Evolutionary conservation across 2,797 vertebrate genomes (phyloP), one percentile per base, ranked within the genome.

Genomic region (Rhinella marina): DNA sequence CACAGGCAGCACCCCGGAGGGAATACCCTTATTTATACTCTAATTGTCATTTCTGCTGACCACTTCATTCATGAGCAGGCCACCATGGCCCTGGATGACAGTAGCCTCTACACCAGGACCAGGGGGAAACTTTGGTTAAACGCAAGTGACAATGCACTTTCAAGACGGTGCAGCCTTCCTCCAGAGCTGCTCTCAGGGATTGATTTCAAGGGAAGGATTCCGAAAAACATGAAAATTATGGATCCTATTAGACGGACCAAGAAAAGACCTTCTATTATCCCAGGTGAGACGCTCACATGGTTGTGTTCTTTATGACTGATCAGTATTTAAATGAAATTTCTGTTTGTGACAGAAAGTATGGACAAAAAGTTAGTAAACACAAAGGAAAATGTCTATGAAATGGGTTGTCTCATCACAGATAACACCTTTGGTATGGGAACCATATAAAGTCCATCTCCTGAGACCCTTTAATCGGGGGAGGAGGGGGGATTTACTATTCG

Each of bases 191-290:
- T 97, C 91, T 93, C 95, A 90, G 95, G 94, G 92, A 93, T 93
- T 90, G 96, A 97, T 92, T 94, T 94, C 91, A 96, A 96, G 90
- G 96, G 96, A 90, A 97, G 94, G 91, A 94, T 96, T 93, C 96
- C 96, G 91, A 97, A 95, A 90, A 94, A 95, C 90, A 66, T 91
- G 90, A 95, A 90, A 92, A 94, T 95, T 86, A 82, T 95, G 93
- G 95, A 96, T 64, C 94, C 93, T 21, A 92, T 93, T 92, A 97
- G 97, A 88, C 95, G 95, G 64, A 91, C 94, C 14, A 97, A 94
- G 95, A 97, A 97, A 94, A 97, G 98, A 93, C 97, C 97, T 82
- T 97, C 97, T 90, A 93, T 99, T 92, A 97, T 99, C 93, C 94
- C 97, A 97, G 96, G 98, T 99, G 78, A 83, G 81, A 21, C 14